Conservation (phyloP, 2,888 invertebrate genomes). For the Itoplectis maculator region DNA sequence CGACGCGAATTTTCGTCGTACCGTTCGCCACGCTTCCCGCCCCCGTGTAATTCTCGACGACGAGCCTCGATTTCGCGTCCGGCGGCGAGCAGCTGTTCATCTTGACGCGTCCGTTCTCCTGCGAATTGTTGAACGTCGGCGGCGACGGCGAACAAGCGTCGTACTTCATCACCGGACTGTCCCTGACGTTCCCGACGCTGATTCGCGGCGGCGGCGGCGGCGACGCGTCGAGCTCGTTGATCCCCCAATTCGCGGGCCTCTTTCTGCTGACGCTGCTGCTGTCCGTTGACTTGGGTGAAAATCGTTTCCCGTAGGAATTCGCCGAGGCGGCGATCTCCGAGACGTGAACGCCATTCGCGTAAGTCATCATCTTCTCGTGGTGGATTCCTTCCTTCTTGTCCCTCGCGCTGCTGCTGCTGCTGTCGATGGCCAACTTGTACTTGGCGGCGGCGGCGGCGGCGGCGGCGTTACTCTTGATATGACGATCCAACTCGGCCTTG, state of each 20-base stretch:
- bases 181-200: constrained; percentile 42
- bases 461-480: constrained; percentile 71
- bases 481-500: constrained; percentile 73
- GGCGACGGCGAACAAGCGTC: constrained; percentile 55
- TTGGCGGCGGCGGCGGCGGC: constrained; percentile 57
- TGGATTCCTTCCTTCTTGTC: constrained; percentile 73
- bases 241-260: constrained; percentile 74
- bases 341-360: constrained; percentile 61
- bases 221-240: constrained; percentile 75
- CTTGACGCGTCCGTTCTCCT: constrained; percentile 59
- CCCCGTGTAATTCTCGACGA: background rate
- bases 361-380: constrained; percentile 68
- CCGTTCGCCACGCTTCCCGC: background rate
- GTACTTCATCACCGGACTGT: background rate
- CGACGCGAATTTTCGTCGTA: constrained; percentile 60
- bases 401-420: constrained; percentile 47
- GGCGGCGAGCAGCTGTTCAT: constrained; percentile 22
- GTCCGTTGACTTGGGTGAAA: constrained; percentile 71
- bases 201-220: constrained; percentile 58
- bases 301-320: constrained; percentile 73
- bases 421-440: constrained; percentile 70
- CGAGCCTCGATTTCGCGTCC: constrained; percentile 11
- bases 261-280: constrained; percentile 73
- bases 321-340: constrained; percentile 66
- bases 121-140: constrained; percentile 50